These are phyloP conservation scores for Pseudotriccus pelzelni DNA, from an alignment of 2,797 vertebrate species.

Conservation along the genomic window DNA sequence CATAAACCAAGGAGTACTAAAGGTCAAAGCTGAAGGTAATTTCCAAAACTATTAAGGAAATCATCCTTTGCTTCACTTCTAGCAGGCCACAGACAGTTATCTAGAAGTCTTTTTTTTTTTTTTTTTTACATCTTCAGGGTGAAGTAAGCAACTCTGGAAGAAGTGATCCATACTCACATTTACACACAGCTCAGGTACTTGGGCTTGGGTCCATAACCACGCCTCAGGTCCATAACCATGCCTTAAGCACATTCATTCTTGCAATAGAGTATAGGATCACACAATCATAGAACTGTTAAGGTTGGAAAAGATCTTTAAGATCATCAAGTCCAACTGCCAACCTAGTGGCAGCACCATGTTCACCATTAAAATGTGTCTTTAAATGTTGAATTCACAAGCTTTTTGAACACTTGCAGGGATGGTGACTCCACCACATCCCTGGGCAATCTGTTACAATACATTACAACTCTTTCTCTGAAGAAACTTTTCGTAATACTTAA, in stretches of 20 bases:
- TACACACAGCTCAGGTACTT: background rate
- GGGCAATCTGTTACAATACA: background rate
- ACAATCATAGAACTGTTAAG: background rate
- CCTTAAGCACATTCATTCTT: background rate
- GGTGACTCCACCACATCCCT: background rate
- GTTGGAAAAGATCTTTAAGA: background rate
- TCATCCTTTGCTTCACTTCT: background rate
- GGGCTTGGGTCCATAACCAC: background rate
- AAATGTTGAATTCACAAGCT: background rate
- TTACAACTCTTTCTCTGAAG: no score
- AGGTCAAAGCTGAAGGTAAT: background rate
- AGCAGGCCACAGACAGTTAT: background rate
- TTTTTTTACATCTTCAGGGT: accelerated
- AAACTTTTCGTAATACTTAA: background rate
- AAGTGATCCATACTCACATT: background rate
- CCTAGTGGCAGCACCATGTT: background rate
- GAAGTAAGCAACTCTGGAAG: background rate
- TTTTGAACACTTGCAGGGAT: background rate
- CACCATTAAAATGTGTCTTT: background rate
- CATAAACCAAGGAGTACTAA: background rate
- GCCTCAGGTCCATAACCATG: background rate
- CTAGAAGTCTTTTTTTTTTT: background rate
- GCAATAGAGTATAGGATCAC: background rate
- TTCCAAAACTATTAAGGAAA: background rate
- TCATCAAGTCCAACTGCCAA: background rate